Conservation (phyloP, 2,113 vertebrate genomes). For the Haemorhous mexicanus region DNA sequence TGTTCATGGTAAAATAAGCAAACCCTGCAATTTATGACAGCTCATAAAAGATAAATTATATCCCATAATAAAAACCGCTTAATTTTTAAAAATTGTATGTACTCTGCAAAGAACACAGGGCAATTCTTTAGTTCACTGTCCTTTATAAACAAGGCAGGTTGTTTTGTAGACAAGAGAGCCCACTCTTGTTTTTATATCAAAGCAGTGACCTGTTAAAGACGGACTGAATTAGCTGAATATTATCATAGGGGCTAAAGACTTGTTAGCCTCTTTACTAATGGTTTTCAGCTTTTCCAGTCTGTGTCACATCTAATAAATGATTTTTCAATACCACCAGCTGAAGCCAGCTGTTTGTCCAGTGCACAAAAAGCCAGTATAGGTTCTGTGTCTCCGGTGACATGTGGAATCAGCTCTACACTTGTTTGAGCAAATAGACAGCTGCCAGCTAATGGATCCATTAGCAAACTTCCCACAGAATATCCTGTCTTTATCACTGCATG, state of each 20-base stretch:
- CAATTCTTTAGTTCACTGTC: neutral
- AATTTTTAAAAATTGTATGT: neutral
- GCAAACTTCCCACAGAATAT: neutral
- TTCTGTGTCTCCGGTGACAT: neutral
- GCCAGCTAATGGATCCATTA: constrained; percentile 25
- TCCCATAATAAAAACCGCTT: neutral
- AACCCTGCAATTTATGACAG: neutral
- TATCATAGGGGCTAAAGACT: neutral
- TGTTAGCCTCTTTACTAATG: neutral
- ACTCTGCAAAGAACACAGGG: neutral
- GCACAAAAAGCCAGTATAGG: neutral
- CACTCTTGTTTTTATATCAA: neutral
- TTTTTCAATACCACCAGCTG: neutral
- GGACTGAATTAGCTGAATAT: neutral
- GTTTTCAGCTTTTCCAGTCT: neutral
- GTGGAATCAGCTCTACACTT: neutral
- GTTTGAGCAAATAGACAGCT: neutral
- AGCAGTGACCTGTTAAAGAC: neutral
- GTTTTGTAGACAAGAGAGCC: neutral
- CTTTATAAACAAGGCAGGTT: neutral
- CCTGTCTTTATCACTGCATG: neutral
- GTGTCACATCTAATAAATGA: neutral
- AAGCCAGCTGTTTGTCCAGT: neutral
- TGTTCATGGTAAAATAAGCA: constrained; percentile 21
- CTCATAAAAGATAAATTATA: neutral